Evolutionary conservation across 37 sponge, comb jelly and placozoan genomes (phyloP).

Genomic region (Hexactinellida sp.): DNA sequence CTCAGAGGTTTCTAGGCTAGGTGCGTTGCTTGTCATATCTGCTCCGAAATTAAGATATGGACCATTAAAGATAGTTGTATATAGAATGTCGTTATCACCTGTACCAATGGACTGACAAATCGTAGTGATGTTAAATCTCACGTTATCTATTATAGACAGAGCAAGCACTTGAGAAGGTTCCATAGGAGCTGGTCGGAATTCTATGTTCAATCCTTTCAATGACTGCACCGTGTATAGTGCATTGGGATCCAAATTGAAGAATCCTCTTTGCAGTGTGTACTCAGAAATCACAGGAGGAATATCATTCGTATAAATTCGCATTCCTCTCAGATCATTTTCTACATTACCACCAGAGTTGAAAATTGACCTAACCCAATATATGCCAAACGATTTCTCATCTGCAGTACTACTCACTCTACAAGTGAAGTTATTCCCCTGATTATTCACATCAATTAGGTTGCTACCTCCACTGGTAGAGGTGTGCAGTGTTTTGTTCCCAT

Average conservation of each 20-base stretch:
- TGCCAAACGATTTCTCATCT: neutral
- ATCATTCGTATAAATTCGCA: neutral
- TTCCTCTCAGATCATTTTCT: neutral
- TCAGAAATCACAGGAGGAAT: neutral
- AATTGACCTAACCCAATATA: neutral
- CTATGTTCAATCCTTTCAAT: neutral
- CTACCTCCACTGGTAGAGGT: neutral
- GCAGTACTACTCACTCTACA: neutral
- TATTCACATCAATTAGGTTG: neutral
- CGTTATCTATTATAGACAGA: neutral
- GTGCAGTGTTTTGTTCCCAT: neutral
- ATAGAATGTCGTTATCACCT: neutral
- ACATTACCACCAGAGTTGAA: neutral
- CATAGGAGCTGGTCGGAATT: neutral
- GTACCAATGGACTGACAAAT: neutral
- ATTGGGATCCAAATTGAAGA: neutral
- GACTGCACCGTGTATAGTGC: neutral
- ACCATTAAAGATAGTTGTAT: neutral
- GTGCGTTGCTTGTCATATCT: neutral
- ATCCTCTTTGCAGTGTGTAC: neutral
- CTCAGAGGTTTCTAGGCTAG: neutral
- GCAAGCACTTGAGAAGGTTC: neutral
- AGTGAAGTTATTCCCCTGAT: neutral
- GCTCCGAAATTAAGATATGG: neutral
- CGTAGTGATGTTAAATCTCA: neutral